Evolutionary conservation across 1,140 invertebrate species (phyloP).

Genomic region (Anastrepha obliqua): DNA sequence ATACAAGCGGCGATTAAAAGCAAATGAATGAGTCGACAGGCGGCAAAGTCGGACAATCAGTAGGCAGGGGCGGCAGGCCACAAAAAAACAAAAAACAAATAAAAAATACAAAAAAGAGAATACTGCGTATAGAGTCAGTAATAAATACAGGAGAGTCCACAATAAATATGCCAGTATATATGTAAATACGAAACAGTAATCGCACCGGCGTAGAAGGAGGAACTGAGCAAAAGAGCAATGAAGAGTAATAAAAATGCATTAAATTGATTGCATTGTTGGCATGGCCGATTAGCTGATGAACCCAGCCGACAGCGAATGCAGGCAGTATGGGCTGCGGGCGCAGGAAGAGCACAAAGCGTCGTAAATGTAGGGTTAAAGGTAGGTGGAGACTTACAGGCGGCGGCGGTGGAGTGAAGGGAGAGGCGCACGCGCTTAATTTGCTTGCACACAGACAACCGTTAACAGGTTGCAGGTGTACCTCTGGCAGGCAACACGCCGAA

Average conservation of each 20-base stretch:
- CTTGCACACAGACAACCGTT: not conserved
- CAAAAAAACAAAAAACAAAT: not conserved
- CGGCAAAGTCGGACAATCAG: not conserved
- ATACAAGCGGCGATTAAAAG: not conserved
- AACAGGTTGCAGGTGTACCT: slow-evolving; percentile 28
- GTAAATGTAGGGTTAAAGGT: not conserved
- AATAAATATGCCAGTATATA: not conserved
- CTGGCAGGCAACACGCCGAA: not conserved
- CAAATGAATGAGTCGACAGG: not conserved
- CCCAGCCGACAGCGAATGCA: not conserved
- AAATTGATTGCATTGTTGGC: slow-evolving; percentile 52
- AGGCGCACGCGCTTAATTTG: not conserved
- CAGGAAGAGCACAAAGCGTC: not conserved
- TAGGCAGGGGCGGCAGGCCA: not conserved
- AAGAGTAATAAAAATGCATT: slow-evolving; percentile 48
- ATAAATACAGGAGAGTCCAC: too few relatives aligned
- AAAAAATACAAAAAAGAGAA: too few relatives aligned
- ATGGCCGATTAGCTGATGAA: slow-evolving; percentile 51
- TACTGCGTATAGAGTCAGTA: too few relatives aligned
- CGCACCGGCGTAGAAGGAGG: not conserved
- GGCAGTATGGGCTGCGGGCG: not conserved
- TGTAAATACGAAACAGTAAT: not conserved
- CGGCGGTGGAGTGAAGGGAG: not conserved
- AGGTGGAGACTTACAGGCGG: not conserved
- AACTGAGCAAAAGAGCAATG: not conserved